These are phyloP conservation scores for Murina feae DNA, from an alignment of 2,113 vertebrate species.

Conservation along the genomic window DNA sequence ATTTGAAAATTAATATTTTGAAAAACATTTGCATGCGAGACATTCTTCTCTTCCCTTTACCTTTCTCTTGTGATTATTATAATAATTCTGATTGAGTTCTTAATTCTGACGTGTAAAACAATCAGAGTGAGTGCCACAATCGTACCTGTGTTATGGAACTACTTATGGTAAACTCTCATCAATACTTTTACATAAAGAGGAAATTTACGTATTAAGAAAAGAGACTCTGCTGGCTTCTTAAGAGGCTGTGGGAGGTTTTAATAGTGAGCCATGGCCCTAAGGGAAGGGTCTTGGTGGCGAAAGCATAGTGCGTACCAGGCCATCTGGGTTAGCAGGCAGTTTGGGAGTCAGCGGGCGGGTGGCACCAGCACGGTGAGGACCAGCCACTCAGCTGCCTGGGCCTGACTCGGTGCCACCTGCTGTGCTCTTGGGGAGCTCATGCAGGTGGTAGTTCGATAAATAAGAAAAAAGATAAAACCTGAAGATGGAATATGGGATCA, in stretches of 20 bases:
- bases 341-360: not conserved
- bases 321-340: not conserved
- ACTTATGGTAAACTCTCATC: not conserved
- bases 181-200: not conserved
- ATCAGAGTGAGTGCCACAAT: not conserved
- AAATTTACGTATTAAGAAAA: not conserved
- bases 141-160: not conserved
- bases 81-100: slow-evolving; percentile 1
- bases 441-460: not conserved
- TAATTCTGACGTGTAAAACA: slow-evolving; percentile 1
- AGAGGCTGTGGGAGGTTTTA: not conserved
- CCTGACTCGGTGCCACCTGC: not conserved
- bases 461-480: not conserved
- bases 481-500: not conserved
- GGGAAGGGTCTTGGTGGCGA: not conserved
- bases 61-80: not conserved
- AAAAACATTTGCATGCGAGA: not conserved
- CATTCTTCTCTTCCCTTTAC: not conserved
- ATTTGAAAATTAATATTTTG: slow-evolving; percentile 32
- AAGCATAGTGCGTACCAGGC: not conserved
- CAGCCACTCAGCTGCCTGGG: not conserved
- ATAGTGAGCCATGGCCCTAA: not conserved
- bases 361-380: not conserved
- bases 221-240: not conserved
- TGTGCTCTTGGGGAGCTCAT: not conserved